Percentiles rank a stretch among this genome's conserved stretches.
phyloP scores from a whole-genome alignment of 1,140 invertebrate genomes.

The Drosophila melanica region DNA sequence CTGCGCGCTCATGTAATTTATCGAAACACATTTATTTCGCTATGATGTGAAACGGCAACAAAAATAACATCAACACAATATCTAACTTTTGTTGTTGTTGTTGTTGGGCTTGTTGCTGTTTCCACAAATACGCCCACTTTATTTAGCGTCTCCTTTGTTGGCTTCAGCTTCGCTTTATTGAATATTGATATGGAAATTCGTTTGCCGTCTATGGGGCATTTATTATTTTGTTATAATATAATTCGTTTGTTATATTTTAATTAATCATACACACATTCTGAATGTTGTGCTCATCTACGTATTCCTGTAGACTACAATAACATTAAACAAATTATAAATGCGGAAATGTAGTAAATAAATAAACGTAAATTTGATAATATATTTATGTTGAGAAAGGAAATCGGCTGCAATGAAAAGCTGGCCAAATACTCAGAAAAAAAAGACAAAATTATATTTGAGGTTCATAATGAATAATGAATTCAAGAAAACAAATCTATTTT shows the following conservation, averaged over 20 bases:
- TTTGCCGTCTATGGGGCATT: conserved; percentile 20
- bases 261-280: conserved; percentile 18
- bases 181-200: conserved; percentile 77
- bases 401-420: too few species aligned
- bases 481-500: too few species aligned
- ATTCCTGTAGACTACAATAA: neutral
- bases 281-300: neutral
- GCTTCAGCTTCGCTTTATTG: conserved; percentile 59
- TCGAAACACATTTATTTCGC: conserved; percentile 79
- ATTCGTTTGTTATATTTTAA: conserved; percentile 33
- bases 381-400: too few species aligned
- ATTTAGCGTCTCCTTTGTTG: conserved; percentile 53
- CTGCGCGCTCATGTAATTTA: conserved; percentile 66
- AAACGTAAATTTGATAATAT: too few species aligned
- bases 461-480: too few species aligned
- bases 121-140: conserved; percentile 65
- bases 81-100: conserved; percentile 1
- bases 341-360: too few species aligned
- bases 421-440: too few species aligned
- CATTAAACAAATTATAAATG: neutral
- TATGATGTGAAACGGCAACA: conserved; percentile 62
- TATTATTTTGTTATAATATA: conserved; percentile 53
- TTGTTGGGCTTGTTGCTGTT: conserved; percentile 8
- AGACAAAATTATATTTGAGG: too few species aligned
- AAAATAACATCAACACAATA: conserved; percentile 12